Conservation (phyloP, 2,888 invertebrate species). For the Orthosia cruda region DNA sequence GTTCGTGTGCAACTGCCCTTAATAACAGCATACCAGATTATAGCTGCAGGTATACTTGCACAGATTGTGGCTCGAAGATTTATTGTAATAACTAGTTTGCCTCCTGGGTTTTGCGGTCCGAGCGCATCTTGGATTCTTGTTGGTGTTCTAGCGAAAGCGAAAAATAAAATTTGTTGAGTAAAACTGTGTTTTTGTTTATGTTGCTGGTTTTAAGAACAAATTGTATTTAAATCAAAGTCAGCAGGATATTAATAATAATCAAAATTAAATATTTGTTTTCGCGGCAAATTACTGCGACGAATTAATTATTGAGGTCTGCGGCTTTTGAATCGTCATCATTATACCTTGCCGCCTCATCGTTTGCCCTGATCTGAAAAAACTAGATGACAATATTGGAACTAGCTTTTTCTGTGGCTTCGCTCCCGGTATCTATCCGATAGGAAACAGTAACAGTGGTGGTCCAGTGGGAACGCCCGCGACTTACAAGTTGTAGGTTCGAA, state of each 20-base stretch:
- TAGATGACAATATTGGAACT: neutral
- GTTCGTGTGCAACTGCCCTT: conserved; percentile 75
- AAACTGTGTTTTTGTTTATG: neutral
- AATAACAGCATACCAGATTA: conserved; percentile 66
- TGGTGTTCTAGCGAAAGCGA: conserved; percentile 26
- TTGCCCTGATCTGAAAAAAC: neutral
- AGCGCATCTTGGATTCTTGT: conserved; percentile 21
- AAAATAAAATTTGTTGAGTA: neutral
- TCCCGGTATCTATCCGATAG: neutral
- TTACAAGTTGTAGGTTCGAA: too few species aligned
- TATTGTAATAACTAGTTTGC: conserved; percentile 65
- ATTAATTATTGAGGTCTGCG: conserved; percentile 10
- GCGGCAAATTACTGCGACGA: neutral
- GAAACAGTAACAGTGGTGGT: too few species aligned
- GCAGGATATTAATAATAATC: neutral
- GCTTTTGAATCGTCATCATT: neutral
- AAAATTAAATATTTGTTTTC: neutral
- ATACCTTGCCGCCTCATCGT: neutral
- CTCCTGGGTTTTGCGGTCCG: conserved; percentile 36
- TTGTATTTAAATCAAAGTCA: neutral
- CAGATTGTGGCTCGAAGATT: conserved; percentile 60
- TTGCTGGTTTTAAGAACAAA: neutral
- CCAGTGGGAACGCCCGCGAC: too few species aligned
- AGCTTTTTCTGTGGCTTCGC: neutral
- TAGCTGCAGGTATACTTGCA: conserved; percentile 54